Conservation (phyloP, 2,113 vertebrate genomes). For the Halichoerus grypus region DNA sequence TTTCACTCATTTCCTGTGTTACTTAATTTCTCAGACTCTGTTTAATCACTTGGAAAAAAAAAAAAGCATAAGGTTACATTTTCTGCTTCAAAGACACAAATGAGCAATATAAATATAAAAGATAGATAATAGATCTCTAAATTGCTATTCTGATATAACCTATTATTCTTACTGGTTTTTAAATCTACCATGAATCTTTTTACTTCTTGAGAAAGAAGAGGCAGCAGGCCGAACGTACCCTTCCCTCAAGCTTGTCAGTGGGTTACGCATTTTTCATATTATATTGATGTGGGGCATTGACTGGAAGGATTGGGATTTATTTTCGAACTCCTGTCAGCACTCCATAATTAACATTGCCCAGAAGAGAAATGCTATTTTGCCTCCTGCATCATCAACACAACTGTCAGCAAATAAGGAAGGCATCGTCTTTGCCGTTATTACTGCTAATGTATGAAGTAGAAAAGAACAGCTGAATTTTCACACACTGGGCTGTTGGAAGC, state of each 20-base stretch:
- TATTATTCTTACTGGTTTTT: background rate
- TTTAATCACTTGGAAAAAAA: background rate
- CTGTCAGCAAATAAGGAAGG: conserved; percentile 77
- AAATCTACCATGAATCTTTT: background rate
- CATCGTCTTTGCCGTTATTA: conserved; percentile 55
- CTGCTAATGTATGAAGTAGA: conserved; percentile 51
- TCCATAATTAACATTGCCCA: conserved; percentile 80
- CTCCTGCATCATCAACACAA: conserved; percentile 74
- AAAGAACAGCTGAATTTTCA: conserved; percentile 74
- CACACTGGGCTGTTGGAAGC: conserved; percentile 39
- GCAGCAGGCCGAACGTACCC: background rate
- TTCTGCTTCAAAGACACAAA: conserved; percentile 31
- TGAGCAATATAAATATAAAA: background rate
- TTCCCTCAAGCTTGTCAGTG: background rate
- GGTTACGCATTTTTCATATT: background rate
- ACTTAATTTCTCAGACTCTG: background rate
- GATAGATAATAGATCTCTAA: background rate
- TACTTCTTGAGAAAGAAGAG: background rate
- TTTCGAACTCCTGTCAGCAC: conserved; percentile 79
- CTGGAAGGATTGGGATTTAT: conserved; percentile 73
- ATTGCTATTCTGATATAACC: background rate
- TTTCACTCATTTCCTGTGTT: background rate
- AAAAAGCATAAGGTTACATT: accelerated
- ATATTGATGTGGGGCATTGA: conserved; percentile 65
- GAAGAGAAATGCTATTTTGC: conserved; percentile 83